Evolutionary conservation across 2,888 invertebrate genomes (phyloP).

Genomic region (Merodon equestris): DNA sequence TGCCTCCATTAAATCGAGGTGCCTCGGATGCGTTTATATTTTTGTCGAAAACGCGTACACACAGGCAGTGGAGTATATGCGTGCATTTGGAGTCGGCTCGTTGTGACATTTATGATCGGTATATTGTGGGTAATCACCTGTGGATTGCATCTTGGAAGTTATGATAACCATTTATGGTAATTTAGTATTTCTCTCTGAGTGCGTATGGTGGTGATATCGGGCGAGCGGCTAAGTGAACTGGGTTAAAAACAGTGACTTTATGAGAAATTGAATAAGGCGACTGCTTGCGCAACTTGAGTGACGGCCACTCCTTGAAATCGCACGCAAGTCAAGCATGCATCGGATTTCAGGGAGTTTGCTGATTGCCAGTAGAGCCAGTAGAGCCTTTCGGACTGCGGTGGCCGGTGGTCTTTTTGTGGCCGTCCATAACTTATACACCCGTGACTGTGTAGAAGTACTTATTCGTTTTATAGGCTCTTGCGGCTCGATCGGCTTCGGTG

Average conservation of each 20-base stretch:
- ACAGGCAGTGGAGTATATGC: slow-evolving; percentile 42
- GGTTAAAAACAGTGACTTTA: slow-evolving; percentile 59
- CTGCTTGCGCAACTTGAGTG: slow-evolving; percentile 42
- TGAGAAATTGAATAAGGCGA: slow-evolving; percentile 53
- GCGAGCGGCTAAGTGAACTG: slow-evolving; percentile 56
- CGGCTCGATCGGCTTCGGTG: slow-evolving; percentile 39
- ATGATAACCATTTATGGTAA: slow-evolving; percentile 65
- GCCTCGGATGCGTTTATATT: background rate
- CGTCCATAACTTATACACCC: too few relatives aligned
- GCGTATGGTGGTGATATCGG: slow-evolving; percentile 35
- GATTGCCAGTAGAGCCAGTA: slow-evolving; percentile 7
- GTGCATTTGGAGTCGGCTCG: slow-evolving; percentile 56
- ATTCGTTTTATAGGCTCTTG: slow-evolving; percentile 57
- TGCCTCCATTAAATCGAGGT: slow-evolving; percentile 62
- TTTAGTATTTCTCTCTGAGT: slow-evolving; percentile 62
- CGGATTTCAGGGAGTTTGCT: slow-evolving; percentile 2
- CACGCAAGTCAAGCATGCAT: background rate
- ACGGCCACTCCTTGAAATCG: slow-evolving; percentile 55
- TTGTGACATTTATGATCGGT: slow-evolving; percentile 62
- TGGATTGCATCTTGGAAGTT: slow-evolving; percentile 61
- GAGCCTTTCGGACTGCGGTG: slow-evolving; percentile 1
- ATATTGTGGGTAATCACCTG: slow-evolving; percentile 64
- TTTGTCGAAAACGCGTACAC: slow-evolving; percentile 9
- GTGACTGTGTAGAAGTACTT: slow-evolving; percentile 47
- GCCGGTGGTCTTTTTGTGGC: slow-evolving; percentile 40